Evolutionary conservation across 1,140 invertebrate genomes (phyloP).

Genomic region (Anastrepha ludens): DNA sequence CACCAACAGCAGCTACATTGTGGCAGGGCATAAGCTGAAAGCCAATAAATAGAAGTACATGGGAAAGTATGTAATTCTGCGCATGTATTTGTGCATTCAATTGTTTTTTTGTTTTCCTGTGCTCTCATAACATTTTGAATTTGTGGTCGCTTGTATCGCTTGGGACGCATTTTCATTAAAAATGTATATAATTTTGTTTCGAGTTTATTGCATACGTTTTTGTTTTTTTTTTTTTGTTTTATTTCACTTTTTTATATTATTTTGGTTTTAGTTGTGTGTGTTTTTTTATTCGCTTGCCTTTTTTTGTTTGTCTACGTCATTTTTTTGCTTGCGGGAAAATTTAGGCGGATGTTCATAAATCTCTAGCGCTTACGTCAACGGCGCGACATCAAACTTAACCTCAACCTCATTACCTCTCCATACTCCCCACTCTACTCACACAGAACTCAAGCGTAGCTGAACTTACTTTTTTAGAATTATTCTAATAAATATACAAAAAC

Average conservation of each 20-base stretch:
- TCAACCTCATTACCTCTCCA: not conserved
- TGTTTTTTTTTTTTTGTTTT: slow-evolving; percentile 8
- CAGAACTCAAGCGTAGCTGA: not conserved
- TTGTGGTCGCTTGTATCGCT: slow-evolving; percentile 51
- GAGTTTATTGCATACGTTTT: not conserved
- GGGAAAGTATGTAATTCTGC: not conserved
- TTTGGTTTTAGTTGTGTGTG: not conserved
- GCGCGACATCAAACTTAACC: not conserved
- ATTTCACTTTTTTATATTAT: slow-evolving; percentile 28
- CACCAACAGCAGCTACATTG: not conserved
- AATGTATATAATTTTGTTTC: slow-evolving; percentile 57
- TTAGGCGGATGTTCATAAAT: slow-evolving; percentile 42
- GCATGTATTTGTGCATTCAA: not conserved
- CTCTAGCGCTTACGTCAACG: slow-evolving; percentile 33
- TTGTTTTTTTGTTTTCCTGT: slow-evolving; percentile 33
- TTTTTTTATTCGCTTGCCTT: slow-evolving; percentile 4
- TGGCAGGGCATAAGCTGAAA: not conserved
- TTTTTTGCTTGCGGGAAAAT: not conserved
- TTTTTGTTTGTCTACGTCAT: not conserved
- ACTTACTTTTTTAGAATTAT: too few species aligned
- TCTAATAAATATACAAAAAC: not conserved
- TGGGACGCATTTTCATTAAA: slow-evolving; percentile 58
- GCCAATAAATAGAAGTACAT: not conserved
- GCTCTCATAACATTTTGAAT: slow-evolving; percentile 30
- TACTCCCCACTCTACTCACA: too few species aligned